These are phyloP conservation scores for Platygyra sinensis DNA, from an alignment of 64 coral and sea anemone genomes.

Conservation along the genomic window DNA sequence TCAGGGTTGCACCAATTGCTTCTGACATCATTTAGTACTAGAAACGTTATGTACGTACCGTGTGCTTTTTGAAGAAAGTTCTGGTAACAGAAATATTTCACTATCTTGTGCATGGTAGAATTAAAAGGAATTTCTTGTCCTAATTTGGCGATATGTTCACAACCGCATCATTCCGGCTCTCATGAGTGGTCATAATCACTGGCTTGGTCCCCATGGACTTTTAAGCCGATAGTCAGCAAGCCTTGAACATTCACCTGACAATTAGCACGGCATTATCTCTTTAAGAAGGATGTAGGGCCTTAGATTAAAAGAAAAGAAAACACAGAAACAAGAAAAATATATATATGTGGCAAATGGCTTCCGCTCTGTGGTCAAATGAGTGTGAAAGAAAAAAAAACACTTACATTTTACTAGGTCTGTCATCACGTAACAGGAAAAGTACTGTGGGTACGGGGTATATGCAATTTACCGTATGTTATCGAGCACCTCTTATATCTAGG, in stretches of 20 bases:
- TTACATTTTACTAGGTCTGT: neutral
- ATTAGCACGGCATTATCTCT: slow-evolving; percentile 20
- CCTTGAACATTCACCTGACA: slow-evolving; percentile 1
- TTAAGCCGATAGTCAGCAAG: neutral
- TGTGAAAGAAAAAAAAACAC: neutral
- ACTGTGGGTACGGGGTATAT: too few species aligned
- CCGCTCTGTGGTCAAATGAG: neutral
- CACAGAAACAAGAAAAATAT: neutral
- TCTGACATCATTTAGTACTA: too few species aligned
- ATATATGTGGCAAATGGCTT: neutral
- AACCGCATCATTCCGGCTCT: neutral
- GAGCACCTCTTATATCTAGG: neutral
- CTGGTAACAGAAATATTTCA: too few species aligned
- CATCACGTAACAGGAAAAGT: too few species aligned
- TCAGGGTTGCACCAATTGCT: too few species aligned
- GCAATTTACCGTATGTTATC: neutral
- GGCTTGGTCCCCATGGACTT: neutral
- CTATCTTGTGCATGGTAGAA: too few species aligned
- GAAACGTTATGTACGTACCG: too few species aligned
- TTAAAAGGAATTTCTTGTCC: too few species aligned
- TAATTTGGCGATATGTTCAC: neutral
- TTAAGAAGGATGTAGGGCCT: neutral
- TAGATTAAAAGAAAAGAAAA: slow-evolving; percentile 2
- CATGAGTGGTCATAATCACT: neutral
- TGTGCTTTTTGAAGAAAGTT: too few species aligned